Evolutionary conservation across 2,113 vertebrate genomes (phyloP).

Genomic region (Protobothrops mucrosquamatus): DNA sequence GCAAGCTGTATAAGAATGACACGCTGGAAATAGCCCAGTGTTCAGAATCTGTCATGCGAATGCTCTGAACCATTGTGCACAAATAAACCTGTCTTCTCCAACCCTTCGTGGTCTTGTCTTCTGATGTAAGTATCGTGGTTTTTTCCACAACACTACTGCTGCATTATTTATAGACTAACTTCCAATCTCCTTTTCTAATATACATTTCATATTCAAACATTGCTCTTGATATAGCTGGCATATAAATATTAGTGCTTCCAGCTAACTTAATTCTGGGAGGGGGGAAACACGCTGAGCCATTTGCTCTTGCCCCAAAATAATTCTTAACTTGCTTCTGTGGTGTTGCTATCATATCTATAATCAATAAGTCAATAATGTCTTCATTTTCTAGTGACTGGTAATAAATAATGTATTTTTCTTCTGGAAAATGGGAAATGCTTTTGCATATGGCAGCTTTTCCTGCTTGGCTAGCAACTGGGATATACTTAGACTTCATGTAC

Average conservation of each 20-base stretch:
- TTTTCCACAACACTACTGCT: no score
- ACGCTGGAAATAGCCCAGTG: no score
- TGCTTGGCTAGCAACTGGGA: background rate
- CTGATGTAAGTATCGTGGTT: no score
- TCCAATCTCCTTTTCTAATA: background rate
- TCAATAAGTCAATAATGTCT: conserved; percentile 34
- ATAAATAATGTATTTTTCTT: conserved; percentile 29
- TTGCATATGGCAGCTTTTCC: conserved; percentile 39
- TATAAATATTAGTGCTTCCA: background rate
- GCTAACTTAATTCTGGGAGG: background rate
- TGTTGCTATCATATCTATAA: conserved; percentile 39
- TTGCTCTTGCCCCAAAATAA: conserved; percentile 26
- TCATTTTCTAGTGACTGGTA: conserved; percentile 42
- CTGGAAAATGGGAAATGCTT: conserved; percentile 27
- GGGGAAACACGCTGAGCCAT: background rate
- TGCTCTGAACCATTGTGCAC: no score
- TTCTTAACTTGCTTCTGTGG: conserved; percentile 10
- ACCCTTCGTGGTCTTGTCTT: no score
- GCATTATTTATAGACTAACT: background rate
- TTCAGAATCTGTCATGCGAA: no score
- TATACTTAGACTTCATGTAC: background rate
- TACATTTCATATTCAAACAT: background rate
- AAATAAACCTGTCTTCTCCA: no score
- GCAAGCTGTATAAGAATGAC: no score
- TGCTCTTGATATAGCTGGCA: background rate